phyloP scores from a whole-genome alignment of 1,140 invertebrate genomes.

The Cheumatopsyche charites region DNA sequence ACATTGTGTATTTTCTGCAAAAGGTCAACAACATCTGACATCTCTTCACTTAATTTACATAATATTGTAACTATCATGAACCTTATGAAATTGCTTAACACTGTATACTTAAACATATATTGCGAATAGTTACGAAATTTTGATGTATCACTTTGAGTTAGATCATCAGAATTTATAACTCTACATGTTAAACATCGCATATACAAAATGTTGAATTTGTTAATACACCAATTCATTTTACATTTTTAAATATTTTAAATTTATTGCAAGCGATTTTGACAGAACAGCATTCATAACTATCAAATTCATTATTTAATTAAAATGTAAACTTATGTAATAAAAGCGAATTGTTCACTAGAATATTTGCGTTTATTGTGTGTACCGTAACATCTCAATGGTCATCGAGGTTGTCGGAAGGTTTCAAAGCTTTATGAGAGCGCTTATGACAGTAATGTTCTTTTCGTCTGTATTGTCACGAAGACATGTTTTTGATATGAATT shows the following conservation, averaged over 20 bases:
- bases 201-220: too few relatives aligned
- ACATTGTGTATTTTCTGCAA: constrained; percentile 37
- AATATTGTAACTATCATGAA: neutral
- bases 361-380: neutral
- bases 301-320: too few relatives aligned
- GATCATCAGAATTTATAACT: constrained; percentile 7
- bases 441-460: neutral
- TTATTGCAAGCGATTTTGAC: too few relatives aligned
- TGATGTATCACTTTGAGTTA: constrained; percentile 1
- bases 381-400: constrained; percentile 4
- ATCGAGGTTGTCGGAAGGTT: constrained; percentile 5
- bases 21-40: constrained; percentile 36
- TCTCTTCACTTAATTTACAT: too few relatives aligned
- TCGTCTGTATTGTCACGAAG: neutral
- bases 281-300: too few relatives aligned
- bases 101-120: neutral
- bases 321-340: too few relatives aligned
- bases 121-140: neutral
- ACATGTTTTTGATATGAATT: constrained; percentile 36
- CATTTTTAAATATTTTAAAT: too few relatives aligned
- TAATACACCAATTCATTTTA: too few relatives aligned
- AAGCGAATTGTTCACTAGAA: neutral
- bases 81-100: neutral
- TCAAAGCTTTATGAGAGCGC: constrained; percentile 2
- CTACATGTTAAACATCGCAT: neutral